Base-by-base conservation (phyloP, 2,888 invertebrate genomes). In the Omphaloscelis lunosa region DNA sequence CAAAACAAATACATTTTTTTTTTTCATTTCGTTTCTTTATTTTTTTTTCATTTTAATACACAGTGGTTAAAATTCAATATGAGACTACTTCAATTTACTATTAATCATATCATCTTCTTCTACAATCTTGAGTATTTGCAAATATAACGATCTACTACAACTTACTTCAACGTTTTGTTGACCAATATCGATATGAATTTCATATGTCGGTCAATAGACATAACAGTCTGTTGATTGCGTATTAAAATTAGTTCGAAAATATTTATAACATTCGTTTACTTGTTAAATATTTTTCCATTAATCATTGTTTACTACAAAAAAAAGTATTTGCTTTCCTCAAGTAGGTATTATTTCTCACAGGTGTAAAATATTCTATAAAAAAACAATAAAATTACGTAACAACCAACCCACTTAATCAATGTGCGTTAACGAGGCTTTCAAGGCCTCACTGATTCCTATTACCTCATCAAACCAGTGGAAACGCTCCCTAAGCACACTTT, bases 381-480 rank as follows among this genome's bases (percentile, higher is more conserved):
- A 39, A 11, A 2, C 9, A 39, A 41, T n/a, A 27, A 58, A 79
- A 29, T 82, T 48, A 77, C 6, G 7, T 77, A 82, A 82, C 48
- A 66, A 74, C 1, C 12, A 59, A 39, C 39, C 63, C 9, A 41
- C 7, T 56, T 41, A 82, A 53, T 82, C 17, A 45, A n/a, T 29
- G 34, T 45, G 12, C 12, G 4, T 45, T 29, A 29, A 39, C 23
- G 11, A 53, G 41, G 27, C 63, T 58, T 70, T 51, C 56, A 71
- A 83, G 78, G 67, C 65, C 62, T 48, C n/a, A 20, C n/a, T 34
- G 27, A 34, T 58, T 67, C 63, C 17, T 63, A 85, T 83, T 81
- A 72, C 58, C 41, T 51, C 77, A 72, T 34, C 15, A 23, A 77
- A 7, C 59, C 12, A 74, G 17, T 81, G 63, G 61, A 77, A 82